phyloP scores from a whole-genome alignment of 2,888 invertebrate species.

The Hirtodrosophila alboralis region DNA sequence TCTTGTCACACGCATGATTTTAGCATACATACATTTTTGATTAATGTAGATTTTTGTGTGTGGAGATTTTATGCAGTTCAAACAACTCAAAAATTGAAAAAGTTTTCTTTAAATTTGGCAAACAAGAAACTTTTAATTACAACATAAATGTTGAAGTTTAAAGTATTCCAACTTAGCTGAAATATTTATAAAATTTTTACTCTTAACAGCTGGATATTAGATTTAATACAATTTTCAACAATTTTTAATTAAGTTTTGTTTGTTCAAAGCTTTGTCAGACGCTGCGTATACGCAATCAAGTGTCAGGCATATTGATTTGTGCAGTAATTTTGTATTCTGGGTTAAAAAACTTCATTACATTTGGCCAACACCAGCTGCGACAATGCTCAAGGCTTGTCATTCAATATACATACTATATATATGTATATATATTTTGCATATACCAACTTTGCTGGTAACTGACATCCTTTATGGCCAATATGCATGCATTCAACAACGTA shows the following conservation, averaged over 20 bases:
- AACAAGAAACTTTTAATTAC: too few species aligned
- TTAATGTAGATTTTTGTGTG: slow-evolving; percentile 39
- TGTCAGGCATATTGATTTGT: slow-evolving; percentile 46
- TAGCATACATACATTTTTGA: slow-evolving; percentile 32
- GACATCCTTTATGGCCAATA: slow-evolving; percentile 45
- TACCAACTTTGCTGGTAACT: slow-evolving; percentile 2
- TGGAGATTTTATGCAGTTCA: slow-evolving; percentile 29
- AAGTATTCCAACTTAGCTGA: too few species aligned
- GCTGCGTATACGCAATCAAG: slow-evolving; percentile 65
- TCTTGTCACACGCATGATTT: slow-evolving; percentile 5
- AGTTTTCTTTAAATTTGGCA: slow-evolving; percentile 16
- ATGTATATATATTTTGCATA: too few species aligned
- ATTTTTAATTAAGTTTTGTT: slow-evolving; percentile 46
- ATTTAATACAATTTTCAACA: not conserved
- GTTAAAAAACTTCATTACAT: slow-evolving; percentile 47
- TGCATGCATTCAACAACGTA: slow-evolving; percentile 32
- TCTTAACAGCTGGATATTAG: too few species aligned
- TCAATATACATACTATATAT: too few species aligned
- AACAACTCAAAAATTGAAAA: slow-evolving; percentile 4
- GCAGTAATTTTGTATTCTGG: not conserved
- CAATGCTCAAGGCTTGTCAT: slow-evolving; percentile 19
- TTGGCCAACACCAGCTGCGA: slow-evolving; percentile 44
- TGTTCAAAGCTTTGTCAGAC: slow-evolving; percentile 21
- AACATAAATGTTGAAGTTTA: too few species aligned
- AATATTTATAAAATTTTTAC: too few species aligned